Evolutionary conservation across 2,113 vertebrate genomes (phyloP).

Genomic region (Sander lucioperca): DNA sequence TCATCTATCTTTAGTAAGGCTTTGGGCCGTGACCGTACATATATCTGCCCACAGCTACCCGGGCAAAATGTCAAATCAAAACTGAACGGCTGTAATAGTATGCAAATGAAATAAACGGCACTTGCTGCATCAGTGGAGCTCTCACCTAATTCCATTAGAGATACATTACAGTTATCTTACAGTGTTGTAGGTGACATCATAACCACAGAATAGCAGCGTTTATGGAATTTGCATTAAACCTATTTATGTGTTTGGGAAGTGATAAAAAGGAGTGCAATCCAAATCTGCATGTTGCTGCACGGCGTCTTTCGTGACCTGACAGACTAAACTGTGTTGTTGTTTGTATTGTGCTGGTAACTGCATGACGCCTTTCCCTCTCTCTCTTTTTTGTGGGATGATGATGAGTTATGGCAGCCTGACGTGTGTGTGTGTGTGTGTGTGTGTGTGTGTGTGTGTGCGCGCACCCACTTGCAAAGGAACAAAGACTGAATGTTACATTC

Average conservation of each 20-base stretch:
- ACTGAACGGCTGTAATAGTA: constrained; percentile 39
- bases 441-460: constrained; percentile 25
- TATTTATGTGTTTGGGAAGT: neutral
- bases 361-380: constrained; percentile 12
- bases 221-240: constrained; percentile 10
- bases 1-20: constrained; percentile 77
- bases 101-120: constrained; percentile 60
- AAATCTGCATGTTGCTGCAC: constrained; percentile 3
- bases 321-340: constrained; percentile 54
- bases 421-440: constrained; percentile 28
- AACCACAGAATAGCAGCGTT: neutral
- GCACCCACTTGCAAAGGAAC: constrained; percentile 62
- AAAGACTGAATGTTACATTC: constrained; percentile 56
- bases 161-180: neutral
- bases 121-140: constrained; percentile 38
- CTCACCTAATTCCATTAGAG: constrained; percentile 18
- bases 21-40: constrained; percentile 51
- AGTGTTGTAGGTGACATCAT: neutral
- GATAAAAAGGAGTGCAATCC: neutral
- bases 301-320: constrained; percentile 40
- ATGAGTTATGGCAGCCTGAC: constrained; percentile 74
- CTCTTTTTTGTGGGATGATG: constrained; percentile 49
- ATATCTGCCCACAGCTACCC: constrained; percentile 54
- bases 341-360: constrained; percentile 63
- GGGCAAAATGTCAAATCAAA: constrained; percentile 73